phyloP scores from a whole-genome alignment of 2,113 vertebrate genomes.

The Lophochroa leadbeateri region DNA sequence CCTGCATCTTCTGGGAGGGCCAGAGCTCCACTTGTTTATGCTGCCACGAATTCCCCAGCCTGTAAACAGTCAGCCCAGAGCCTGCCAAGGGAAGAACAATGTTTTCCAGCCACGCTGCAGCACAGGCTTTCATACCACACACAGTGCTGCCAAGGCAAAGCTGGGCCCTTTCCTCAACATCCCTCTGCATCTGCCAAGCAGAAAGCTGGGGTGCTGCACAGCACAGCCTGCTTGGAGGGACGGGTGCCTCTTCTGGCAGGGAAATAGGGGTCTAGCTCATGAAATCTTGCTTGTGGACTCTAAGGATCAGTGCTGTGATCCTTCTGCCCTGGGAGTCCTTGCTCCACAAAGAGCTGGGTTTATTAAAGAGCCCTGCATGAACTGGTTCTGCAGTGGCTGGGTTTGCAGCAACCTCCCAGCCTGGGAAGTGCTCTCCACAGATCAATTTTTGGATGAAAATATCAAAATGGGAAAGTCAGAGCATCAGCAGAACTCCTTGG shows the following conservation, averaged over 20 bases:
- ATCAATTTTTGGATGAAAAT: background rate
- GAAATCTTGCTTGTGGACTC: background rate
- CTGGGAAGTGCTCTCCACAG: fast-evolving
- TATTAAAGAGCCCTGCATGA: background rate
- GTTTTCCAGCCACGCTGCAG: constrained; percentile 6
- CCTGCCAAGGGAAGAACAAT: constrained; percentile 48
- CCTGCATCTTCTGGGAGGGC: background rate
- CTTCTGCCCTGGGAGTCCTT: background rate
- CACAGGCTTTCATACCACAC: background rate
- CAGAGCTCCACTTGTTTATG: background rate
- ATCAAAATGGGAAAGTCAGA: background rate
- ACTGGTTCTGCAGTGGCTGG: background rate
- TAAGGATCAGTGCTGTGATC: background rate
- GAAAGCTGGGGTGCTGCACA: background rate
- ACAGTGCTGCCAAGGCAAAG: constrained; percentile 13
- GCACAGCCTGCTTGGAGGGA: background rate
- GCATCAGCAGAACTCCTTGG: background rate
- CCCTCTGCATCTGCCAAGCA: background rate
- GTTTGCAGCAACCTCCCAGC: background rate
- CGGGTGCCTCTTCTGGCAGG: background rate
- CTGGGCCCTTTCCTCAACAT: background rate
- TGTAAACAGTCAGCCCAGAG: constrained; percentile 11
- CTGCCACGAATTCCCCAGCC: constrained; percentile 23
- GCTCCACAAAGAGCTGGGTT: background rate
- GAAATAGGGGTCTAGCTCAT: background rate